Evolutionary conservation across 2,888 invertebrate species (phyloP).

Genomic region (Emmelina monodactyla): DNA sequence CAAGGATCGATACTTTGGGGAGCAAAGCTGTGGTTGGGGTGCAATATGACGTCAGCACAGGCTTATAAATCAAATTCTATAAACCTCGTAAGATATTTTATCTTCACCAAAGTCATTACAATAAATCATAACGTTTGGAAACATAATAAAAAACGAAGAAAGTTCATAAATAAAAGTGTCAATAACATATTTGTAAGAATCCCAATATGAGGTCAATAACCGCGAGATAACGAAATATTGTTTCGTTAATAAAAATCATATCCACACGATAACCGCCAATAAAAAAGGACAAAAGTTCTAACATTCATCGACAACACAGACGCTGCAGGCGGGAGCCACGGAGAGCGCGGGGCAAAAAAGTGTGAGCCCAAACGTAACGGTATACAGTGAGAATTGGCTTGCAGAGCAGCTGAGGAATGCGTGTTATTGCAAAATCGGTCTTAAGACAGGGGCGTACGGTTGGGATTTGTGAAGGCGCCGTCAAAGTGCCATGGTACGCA

Average conservation of each 20-base stretch:
- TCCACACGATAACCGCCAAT: constrained; percentile 49
- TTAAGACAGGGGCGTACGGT: constrained; percentile 32
- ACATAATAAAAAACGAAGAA: constrained; percentile 5
- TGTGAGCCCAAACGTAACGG: constrained; percentile 45
- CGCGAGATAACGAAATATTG: constrained; percentile 22
- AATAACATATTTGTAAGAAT: constrained; percentile 7
- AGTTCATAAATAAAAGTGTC: background rate
- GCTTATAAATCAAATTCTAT: no score
- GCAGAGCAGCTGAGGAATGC: constrained; percentile 23
- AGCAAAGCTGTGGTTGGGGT: constrained; percentile 56
- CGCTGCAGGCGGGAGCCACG: constrained; percentile 40
- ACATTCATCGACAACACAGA: constrained; percentile 46
- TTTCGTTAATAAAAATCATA: constrained; percentile 36
- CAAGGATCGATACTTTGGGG: constrained; percentile 54
- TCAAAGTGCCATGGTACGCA: constrained; percentile 37
- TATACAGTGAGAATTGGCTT: constrained; percentile 49
- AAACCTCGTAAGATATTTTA: no score
- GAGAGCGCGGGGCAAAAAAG: constrained; percentile 43
- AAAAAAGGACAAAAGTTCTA: constrained; percentile 60
- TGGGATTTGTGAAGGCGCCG: constrained; percentile 4
- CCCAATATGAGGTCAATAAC: constrained; percentile 15
- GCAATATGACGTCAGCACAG: constrained; percentile 28
- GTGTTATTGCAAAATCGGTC: constrained; percentile 20
- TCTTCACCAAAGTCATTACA: no score
- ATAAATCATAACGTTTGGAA: no score